These are phyloP conservation scores for Phoenicopterus ruber DNA, from an alignment of 2,113 vertebrate species.

Conservation along the genomic window DNA sequence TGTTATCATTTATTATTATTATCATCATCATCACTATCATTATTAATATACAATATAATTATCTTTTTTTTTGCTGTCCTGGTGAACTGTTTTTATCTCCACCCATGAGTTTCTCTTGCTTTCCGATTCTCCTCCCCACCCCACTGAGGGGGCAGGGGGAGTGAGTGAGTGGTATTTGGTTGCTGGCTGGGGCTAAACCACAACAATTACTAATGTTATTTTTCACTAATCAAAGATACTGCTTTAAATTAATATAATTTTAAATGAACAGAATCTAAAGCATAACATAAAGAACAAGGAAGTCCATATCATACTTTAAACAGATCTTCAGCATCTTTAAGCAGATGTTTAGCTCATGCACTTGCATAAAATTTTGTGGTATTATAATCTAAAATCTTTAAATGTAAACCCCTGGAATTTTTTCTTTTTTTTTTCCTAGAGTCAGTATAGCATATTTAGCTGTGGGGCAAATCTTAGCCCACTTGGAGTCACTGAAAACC, in stretches of 20 bases:
- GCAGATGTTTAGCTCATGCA: neutral
- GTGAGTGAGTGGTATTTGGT: too few relatives aligned
- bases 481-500: neutral
- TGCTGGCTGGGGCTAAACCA: too few relatives aligned
- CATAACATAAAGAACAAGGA: neutral
- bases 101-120: too few relatives aligned
- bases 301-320: neutral
- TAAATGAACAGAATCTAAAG: neutral
- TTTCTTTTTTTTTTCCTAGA: neutral
- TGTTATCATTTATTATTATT: too few relatives aligned
- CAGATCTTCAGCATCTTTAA: neutral
- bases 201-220: neutral
- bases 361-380: neutral
- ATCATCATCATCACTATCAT: too few relatives aligned
- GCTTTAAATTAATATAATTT: neutral
- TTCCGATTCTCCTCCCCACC: too few relatives aligned
- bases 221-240: neutral
- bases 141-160: too few relatives aligned
- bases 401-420: neutral
- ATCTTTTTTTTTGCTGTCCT: too few relatives aligned
- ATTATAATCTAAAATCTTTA: neutral
- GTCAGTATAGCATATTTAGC: neutral
- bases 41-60: too few relatives aligned
- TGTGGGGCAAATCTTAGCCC: neutral
- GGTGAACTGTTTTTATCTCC: too few relatives aligned